Evolutionary conservation across 2,797 vertebrate species (phyloP).

Genomic region (Pangasius krempfi): DNA sequence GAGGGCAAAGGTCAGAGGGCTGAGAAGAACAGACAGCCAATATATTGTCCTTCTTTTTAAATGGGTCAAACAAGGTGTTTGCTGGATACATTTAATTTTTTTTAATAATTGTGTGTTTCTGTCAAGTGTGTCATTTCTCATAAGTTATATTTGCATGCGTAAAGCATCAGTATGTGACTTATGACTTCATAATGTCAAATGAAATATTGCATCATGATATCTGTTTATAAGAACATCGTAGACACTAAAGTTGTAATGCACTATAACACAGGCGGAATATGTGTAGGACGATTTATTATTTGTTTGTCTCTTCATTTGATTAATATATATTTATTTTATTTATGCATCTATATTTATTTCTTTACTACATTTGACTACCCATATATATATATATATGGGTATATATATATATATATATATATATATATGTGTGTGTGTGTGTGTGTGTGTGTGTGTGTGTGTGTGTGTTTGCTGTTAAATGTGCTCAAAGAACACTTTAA

Average conservation of each 20-base stretch:
- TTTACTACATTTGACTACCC: background rate
- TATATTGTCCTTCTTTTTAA: conserved; percentile 81
- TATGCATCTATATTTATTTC: background rate
- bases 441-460: too few species aligned
- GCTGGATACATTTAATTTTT: background rate
- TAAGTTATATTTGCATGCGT: background rate
- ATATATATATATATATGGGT: too few species aligned
- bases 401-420: too few species aligned
- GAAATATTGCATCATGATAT: background rate
- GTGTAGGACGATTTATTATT: background rate
- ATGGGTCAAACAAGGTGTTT: conserved; percentile 34
- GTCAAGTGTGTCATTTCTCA: background rate
- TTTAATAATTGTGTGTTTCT: background rate
- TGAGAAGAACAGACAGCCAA: conserved; percentile 76
- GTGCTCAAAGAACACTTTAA: background rate
- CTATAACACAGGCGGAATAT: background rate
- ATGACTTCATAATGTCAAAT: conserved; percentile 3
- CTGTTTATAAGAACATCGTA: background rate
- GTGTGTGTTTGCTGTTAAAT: background rate
- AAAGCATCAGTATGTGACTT: background rate
- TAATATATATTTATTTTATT: background rate
- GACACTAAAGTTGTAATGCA: background rate
- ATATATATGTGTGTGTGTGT: too few species aligned
- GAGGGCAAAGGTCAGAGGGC: conserved; percentile 84
- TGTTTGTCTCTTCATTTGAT: background rate